Percentiles rank a stretch among this genome's conserved stretches.
Conservation (phyloP, 2,888 invertebrate species). For the Anoncus sp. region DNA sequence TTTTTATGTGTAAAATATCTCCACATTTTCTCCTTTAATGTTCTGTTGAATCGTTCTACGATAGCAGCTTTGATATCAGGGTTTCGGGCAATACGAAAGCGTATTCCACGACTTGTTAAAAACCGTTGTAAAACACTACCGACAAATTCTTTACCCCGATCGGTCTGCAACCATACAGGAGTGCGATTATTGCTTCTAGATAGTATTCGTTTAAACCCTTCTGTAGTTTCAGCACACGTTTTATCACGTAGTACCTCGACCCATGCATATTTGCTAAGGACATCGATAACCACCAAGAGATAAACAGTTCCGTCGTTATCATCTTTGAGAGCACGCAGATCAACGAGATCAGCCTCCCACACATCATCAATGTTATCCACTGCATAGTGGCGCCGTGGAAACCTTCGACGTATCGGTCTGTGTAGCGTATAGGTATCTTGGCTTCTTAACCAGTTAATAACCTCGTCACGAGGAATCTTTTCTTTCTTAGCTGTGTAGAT, state of each 20-base stretch:
- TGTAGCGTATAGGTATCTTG: background rate
- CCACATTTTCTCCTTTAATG: no score
- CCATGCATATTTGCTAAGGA: conserved; percentile 68
- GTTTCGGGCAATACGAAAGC: conserved; percentile 63
- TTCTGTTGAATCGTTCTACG: no score
- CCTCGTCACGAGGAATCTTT: background rate
- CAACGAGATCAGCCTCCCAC: background rate
- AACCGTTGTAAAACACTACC: conserved; percentile 54
- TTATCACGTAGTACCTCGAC: conserved; percentile 67
- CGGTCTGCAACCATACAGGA: conserved; percentile 63
- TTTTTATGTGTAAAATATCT: no score
- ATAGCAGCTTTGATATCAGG: conserved; percentile 73
- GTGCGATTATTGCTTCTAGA: conserved; percentile 8
- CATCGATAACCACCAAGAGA: conserved; percentile 39
- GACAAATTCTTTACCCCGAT: conserved; percentile 70
- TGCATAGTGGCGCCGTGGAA: background rate
- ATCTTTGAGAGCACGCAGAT: background rate
- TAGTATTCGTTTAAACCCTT: conserved; percentile 66
- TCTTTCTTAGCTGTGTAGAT: background rate
- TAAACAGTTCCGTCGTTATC: background rate
- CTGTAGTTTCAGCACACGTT: conserved; percentile 45
- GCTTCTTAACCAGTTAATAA: background rate
- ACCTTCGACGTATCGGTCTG: background rate
- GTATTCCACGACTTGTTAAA: conserved; percentile 54
- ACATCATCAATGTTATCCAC: background rate